Conservation (phyloP, 2,113 vertebrate species). For the Prinia subflava region DNA sequence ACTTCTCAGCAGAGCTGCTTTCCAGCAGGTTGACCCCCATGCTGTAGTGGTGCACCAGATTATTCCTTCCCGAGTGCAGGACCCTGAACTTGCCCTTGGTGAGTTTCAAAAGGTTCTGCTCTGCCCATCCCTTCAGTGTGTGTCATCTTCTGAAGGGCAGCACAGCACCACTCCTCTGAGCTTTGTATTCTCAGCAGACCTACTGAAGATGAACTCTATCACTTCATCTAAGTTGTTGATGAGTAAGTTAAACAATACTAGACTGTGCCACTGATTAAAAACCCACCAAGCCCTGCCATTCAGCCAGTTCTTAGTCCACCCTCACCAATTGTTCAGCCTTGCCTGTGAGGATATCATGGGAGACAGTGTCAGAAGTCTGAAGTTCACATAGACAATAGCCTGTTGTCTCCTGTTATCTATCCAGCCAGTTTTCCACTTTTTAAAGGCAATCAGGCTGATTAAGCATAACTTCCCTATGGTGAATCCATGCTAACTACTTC, state of each 20-base stretch:
- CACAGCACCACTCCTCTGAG: neutral
- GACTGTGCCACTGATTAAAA: neutral
- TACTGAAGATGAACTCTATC: neutral
- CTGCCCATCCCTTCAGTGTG: neutral
- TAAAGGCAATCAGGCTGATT: neutral
- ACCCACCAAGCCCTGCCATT: neutral
- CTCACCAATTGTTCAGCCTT: neutral
- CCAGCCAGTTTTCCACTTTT: neutral
- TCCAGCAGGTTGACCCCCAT: neutral
- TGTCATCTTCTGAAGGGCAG: neutral
- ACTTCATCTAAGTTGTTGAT: neutral
- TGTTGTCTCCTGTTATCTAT: accelerated
- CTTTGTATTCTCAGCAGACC: neutral
- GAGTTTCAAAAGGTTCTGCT: neutral
- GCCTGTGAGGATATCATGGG: neutral
- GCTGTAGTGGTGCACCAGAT: neutral
- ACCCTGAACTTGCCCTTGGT: neutral
- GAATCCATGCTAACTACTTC: neutral
- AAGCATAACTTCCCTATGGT: neutral
- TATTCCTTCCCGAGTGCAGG: neutral
- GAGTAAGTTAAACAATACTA: neutral
- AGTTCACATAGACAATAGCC: neutral
- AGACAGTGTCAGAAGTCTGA: neutral
- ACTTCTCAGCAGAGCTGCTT: neutral
- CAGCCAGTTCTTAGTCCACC: neutral